Conservation (phyloP, 2,797 vertebrate species). For the Netta rufina region DNA sequence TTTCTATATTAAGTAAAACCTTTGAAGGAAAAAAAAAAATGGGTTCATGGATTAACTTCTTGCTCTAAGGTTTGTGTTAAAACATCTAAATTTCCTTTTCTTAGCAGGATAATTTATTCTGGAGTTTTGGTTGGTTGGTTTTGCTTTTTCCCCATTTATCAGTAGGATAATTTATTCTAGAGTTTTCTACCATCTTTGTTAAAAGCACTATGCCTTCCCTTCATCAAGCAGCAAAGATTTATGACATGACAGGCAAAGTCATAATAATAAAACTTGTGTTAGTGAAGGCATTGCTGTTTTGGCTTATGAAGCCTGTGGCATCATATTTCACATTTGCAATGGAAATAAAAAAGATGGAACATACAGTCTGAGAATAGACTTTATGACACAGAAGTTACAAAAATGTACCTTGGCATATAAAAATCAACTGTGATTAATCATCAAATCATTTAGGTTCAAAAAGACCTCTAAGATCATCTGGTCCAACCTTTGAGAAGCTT, state of each 20-base stretch:
- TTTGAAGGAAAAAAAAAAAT: not conserved
- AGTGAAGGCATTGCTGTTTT: not conserved
- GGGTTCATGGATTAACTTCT: not conserved
- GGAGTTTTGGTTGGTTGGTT: not conserved
- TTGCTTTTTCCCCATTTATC: too few species aligned
- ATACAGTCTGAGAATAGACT: not conserved
- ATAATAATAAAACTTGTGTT: not conserved
- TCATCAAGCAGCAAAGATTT: not conserved
- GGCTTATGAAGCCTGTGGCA: not conserved
- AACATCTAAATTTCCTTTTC: not conserved
- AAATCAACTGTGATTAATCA: not conserved
- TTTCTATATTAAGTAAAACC: not conserved
- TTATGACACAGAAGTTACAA: not conserved
- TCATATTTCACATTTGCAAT: not conserved
- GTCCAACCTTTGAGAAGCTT: not conserved
- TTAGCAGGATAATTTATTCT: not conserved
- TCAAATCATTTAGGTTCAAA: too few species aligned
- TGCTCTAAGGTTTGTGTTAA: not conserved
- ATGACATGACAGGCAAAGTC: not conserved
- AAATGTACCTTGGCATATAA: not conserved
- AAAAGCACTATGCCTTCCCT: not conserved
- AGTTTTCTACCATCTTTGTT: not conserved
- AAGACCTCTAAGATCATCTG: too few species aligned
- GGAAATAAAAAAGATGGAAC: not conserved
- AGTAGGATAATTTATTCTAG: not conserved